Conservation (phyloP, 2,797 vertebrate species). For the Hylomyscus alleni region DNA sequence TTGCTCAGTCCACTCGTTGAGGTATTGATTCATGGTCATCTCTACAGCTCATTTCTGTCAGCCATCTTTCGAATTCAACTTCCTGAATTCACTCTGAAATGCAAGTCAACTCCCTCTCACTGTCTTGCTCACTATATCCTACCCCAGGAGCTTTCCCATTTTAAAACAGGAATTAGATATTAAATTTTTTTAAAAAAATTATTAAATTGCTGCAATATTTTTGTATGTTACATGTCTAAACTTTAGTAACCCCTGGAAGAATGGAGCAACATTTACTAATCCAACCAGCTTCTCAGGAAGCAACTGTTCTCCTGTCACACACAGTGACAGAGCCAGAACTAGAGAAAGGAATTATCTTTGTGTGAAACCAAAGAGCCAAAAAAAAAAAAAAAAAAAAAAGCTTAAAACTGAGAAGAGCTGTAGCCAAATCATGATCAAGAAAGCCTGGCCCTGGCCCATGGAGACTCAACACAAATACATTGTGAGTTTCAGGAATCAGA, state of each 20-base stretch:
- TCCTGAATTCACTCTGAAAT: slow-evolving; percentile 40
- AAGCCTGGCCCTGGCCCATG: not conserved
- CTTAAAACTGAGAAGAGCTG: not conserved
- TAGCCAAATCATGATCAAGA: not conserved
- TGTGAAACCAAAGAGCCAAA: not conserved
- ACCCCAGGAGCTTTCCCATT: not conserved
- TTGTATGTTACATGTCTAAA: not conserved
- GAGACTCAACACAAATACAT: not conserved
- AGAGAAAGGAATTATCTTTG: not conserved
- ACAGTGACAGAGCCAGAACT: not conserved
- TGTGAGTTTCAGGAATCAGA: not conserved
- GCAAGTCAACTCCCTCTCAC: not conserved
- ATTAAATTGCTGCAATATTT: not conserved
- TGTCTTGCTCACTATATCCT: not conserved
- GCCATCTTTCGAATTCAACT: not conserved
- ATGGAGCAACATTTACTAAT: not conserved
- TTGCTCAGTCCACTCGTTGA: not conserved
- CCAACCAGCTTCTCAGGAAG: not conserved
- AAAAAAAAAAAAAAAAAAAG: not conserved
- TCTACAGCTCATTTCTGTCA: not conserved
- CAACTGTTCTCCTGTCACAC: not conserved
- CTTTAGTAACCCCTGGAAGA: slow-evolving; percentile 9
- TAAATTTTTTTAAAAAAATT: not conserved
- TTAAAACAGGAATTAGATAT: not conserved
- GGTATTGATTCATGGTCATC: not conserved